A percentile compares a stretch with the other conserved stretches of the same genome.
These are phyloP conservation scores for Caranx melampygus DNA, from an alignment of 2,113 vertebrate genomes.

Conservation along the genomic window DNA sequence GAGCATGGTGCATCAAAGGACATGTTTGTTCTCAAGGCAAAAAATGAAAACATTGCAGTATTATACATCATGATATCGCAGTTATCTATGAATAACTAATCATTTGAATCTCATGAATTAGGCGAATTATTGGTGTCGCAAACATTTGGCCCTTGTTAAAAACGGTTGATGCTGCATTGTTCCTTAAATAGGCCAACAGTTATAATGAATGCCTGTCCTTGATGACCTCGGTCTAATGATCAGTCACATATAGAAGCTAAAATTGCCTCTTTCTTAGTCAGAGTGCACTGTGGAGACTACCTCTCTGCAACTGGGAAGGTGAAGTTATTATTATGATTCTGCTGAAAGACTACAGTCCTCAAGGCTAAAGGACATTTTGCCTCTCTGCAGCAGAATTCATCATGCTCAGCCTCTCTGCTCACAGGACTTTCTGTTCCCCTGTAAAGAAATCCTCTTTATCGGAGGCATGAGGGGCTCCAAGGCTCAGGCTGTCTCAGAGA, in stretches of 20 bases:
- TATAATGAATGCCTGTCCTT: not conserved
- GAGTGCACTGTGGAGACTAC: not conserved
- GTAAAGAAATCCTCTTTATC: slow-evolving; percentile 55
- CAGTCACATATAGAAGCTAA: not conserved
- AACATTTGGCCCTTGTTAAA: not conserved
- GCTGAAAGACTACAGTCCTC: slow-evolving; percentile 36
- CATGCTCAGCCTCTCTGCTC: slow-evolving; percentile 30
- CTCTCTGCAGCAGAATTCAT: slow-evolving; percentile 45
- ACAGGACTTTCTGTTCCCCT: slow-evolving; percentile 52
- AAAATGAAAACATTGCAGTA: not conserved
- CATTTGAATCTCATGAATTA: not conserved
- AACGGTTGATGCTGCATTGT: not conserved
- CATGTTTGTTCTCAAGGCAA: not conserved
- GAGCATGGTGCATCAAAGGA: not conserved
- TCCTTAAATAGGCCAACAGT: slow-evolving; percentile 9
- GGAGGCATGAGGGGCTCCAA: slow-evolving; percentile 23
- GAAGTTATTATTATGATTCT: slow-evolving; percentile 45
- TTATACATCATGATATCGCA: not conserved
- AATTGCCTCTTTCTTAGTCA: not conserved
- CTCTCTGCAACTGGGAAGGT: slow-evolving; percentile 11
- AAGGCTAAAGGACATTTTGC: slow-evolving; percentile 46
- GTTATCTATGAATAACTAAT: not conserved
- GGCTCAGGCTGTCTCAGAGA: slow-evolving; percentile 42
- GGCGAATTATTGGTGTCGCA: not conserved
- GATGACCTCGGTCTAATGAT: slow-evolving; percentile 6